Base-by-base conservation (phyloP, 2,797 vertebrate species). In the Anguilla anguilla region DNA sequence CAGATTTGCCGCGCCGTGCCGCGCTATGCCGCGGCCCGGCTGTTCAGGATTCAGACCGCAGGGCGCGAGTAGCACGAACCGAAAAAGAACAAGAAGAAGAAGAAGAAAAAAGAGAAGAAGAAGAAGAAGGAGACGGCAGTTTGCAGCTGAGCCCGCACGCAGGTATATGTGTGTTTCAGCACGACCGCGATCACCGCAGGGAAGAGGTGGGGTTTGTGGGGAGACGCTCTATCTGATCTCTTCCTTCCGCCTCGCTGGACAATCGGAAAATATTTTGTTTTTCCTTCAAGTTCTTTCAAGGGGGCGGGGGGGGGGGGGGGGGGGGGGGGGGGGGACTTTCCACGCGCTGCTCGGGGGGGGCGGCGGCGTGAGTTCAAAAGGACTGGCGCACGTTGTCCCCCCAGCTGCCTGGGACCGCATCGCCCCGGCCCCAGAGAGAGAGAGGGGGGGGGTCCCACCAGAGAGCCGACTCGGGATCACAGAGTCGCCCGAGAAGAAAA, bases 391-490 rank as follows among this genome's bases (percentile, higher is more conserved):
- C 61, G 22, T 57, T 31, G 82, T 67, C 81, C 61, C 81, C 61
- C 61, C 64, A 84, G 82, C 86, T 87, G 86, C 72, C 61, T 67
- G 79, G 82, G 79, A 39, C 82, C 6, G 22, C 43, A 28, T 83
- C 39, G 22, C 86, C 51, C 61, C 17, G 49, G 49, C 86, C 31
- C 35, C 6, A 39, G 39, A 39, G 39, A 39, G 39, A 39, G 39
- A 2, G 39, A n/a, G 82, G 55, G 86, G 84, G 53, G 55, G 39
- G 35, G 86, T 84, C 86, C 51, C 86, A 57, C 64, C 86, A 72
- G 82, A 87, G 51, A 74, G 82, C 64, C 74, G 86, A 84, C 86
- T 53, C 82, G 74, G 39, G 86, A 87, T 87, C 86, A 87, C 86
- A 74, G n/a, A 49, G 86, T 49, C 28, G 57, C 86, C 2, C 74